Evolutionary conservation across 2,113 vertebrate species (phyloP), one percentile per base, ranked within the genome.

Genomic region (Gadus chalcogrammus): DNA sequence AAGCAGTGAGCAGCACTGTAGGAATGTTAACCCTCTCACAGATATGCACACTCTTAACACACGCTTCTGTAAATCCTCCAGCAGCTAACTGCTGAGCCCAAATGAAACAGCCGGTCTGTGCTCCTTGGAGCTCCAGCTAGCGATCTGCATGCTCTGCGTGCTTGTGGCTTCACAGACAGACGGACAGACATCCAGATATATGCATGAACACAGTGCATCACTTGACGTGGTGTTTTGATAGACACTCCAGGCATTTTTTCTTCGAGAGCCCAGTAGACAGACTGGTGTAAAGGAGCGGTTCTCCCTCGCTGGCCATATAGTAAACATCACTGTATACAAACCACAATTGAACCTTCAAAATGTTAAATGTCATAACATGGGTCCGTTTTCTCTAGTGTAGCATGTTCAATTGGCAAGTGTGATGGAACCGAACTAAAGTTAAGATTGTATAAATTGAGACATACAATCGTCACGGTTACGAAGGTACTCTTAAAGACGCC

Each of bases 131-230:
- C 60, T 0, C 64, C 75, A 69, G 61, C 61, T 38, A 55, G 48
- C 74, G 68, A 87, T 85, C 85, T 78, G 80, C 71, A 83, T 84
- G 81, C 69, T 72, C 68, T 64, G 68, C 67, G 27, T 86, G 76
- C 76, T 84, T 85, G 75, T 69, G 81, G 82, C 63, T 78, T 80
- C 60, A 53, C 24, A 53, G n/a, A 17, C 20, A 13, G 53, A 53
- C 9, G 62, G 52, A 24, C 42, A 56, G 56, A 64, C 65, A 64
- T 35, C 17, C 27, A 64, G 5, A 64, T 15, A 16, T n/a, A 63
- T 28, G 9, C 28, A 20, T 35, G 38, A 11, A 65, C 31, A 64
- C 20, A 5, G 35, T 64, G 61, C 69, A 73, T 79, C 70, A 82
- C 71, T 72, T 72, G 22, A 56, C 42, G 76, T 72, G 79, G 73